Evolutionary conservation across 2,113 vertebrate species (phyloP), one percentile per base, ranked within the genome.

Genomic region (Heloderma charlesbogerti): DNA sequence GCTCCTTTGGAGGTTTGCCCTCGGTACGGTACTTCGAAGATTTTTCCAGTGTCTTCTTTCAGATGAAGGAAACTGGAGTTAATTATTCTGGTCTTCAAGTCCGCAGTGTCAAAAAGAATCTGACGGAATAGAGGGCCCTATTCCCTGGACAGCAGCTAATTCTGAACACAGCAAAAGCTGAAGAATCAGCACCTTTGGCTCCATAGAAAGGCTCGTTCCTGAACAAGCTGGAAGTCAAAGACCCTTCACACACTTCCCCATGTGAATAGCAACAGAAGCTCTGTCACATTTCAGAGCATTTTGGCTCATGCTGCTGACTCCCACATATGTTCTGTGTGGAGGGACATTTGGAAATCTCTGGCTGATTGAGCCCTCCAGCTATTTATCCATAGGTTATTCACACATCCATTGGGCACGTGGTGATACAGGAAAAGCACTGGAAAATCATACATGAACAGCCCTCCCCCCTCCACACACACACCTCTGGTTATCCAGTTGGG

Each of bases 1-100:
- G 88, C 89, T 92, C 15, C 90, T 89, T 45, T 69, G 40, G 89
- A 93, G 80, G 86, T 37, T 31, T 3, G 15, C 71, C 83, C 72
- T 20, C 60, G 43, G 72, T 0, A 22, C 60, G 43, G 72, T 0
- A 22, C 20, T 37, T 8, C 0, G 45, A 25, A 31, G 82, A 31
- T 77, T n/a, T 71, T 80, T 5, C 9, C 43, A 34, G 20, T 0
- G 27, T 31, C n/a, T 60, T 31, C 5, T 34, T 67, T 34, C 75
- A 40, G n/a, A 67, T 1, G 15, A 34, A 67, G 5, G 71, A 67
- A 83, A 77, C 2, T 2, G 37, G 1, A 1, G 9, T 8, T 71
- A 1, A 40, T 40, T 60, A 16, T 63, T 63, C 22, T 1, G 12
- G 22, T 18, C 15, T 45, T 48, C 3, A 34, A n/a, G 37, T 29